phyloP scores from a whole-genome alignment of 1,140 invertebrate species.

The Diuraphis noxia region DNA sequence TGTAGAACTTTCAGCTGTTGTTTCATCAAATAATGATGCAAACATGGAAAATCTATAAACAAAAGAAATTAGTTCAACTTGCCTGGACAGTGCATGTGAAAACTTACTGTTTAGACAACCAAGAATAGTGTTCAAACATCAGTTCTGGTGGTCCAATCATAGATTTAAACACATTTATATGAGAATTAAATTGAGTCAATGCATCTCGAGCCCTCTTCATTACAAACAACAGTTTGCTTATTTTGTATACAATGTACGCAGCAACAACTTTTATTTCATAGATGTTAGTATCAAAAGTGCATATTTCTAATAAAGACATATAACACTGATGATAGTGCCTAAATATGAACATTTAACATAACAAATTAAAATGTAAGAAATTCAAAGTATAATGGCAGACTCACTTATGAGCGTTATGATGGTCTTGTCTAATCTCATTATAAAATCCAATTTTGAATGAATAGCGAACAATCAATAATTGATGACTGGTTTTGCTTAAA shows the following conservation, averaged over 20 bases:
- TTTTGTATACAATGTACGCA: constrained; percentile 93
- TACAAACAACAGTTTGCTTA: constrained; percentile 86
- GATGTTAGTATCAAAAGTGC: constrained; percentile 85
- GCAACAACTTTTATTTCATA: constrained; percentile 94
- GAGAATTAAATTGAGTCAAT: constrained; percentile 88
- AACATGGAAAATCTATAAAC: constrained; percentile 65
- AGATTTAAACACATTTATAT: constrained; percentile 85
- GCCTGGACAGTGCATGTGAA: not conserved
- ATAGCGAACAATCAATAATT: constrained; percentile 90
- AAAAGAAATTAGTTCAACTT: not conserved
- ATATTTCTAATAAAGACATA: constrained; percentile 81
- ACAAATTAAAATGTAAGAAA: not conserved
- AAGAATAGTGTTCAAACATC: constrained; percentile 92
- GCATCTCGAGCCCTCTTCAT: constrained; percentile 89
- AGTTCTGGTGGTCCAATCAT: constrained; percentile 79
- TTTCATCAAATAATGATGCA: constrained; percentile 94
- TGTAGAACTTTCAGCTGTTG: constrained; percentile 83
- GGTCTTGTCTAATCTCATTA: constrained; percentile 90
- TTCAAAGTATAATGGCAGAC: not conserved
- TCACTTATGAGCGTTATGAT: constrained; percentile 84
- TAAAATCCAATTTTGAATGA: constrained; percentile 98
- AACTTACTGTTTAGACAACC: constrained; percentile 91
- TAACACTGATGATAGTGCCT: constrained; percentile 94
- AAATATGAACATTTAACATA: constrained; percentile 46
- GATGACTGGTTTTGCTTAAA: constrained; percentile 88